These are phyloP conservation scores for Drosophila suboccidentalis DNA, from an alignment of 2,888 invertebrate species.

Conservation along the genomic window DNA sequence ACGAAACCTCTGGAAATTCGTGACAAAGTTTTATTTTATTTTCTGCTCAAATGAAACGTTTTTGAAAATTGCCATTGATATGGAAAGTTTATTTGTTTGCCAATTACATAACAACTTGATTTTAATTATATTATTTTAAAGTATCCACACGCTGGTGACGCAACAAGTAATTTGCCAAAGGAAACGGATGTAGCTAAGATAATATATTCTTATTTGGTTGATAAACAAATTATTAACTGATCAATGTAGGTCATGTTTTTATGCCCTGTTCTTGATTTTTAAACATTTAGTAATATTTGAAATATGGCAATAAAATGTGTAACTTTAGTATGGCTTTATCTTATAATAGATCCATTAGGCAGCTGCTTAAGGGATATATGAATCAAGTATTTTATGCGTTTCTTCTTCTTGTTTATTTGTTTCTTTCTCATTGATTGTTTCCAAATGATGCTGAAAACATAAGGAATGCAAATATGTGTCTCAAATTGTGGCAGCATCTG, in stretches of 20 bases:
- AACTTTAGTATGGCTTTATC: not conserved
- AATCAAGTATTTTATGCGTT: slow-evolving; percentile 20
- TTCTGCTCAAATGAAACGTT: not conserved
- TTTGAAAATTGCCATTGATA: not conserved
- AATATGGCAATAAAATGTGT: not conserved
- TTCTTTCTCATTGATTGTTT: not conserved
- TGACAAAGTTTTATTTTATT: not conserved
- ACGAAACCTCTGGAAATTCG: not conserved
- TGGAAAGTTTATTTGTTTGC: not conserved
- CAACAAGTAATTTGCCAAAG: not conserved
- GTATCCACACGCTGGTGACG: not conserved
- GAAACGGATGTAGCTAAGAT: not conserved
- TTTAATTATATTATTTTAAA: not conserved
- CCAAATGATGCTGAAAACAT: not conserved
- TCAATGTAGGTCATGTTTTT: slow-evolving; percentile 1
- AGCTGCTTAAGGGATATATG: slow-evolving; percentile 8
- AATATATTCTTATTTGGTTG: not conserved
- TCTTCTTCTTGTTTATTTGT: not conserved
- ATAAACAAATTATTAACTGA: not conserved
- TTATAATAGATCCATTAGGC: slow-evolving; percentile 5
- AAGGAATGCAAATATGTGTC: not conserved
- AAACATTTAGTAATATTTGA: no score
- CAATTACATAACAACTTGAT: not conserved
- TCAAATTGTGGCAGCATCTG: slow-evolving; percentile 30
- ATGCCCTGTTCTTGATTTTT: not conserved